Base-by-base conservation (phyloP, 2,888 invertebrate genomes). In the Ormyrus thymus region DNA sequence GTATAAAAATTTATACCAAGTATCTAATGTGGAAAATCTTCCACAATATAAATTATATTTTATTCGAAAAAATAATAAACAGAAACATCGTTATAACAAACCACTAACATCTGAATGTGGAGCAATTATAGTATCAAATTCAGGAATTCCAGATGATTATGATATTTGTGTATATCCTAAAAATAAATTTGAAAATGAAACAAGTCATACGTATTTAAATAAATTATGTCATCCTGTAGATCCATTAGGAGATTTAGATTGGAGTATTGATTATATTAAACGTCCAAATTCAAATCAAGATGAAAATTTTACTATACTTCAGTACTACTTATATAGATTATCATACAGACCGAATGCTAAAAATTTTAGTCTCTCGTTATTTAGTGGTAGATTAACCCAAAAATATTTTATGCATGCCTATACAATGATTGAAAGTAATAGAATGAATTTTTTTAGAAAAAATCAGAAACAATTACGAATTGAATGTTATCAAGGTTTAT, bases 141-240 rank as follows among this genome's bases (percentile, higher is more conserved):
- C 71, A 6, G 59, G 77, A 58, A 46, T 43, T 11, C 43, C 66
- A 66, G 62, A 68, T 50, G 3, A 48, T 58, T 65, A 59, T 51
- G 66, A 77, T 66, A 66, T 77, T 7, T 72, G 77, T 13, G 59
- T 77, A 29, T 77, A 77, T 77, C 65, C 65, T 4, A 77, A 45
- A 51, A 45, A 53, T 58, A 3, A 7, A n/a, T 43, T 62, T 1
- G 15, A 69, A 10, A 55, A 43, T 45, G 10, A 61, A 4, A 55
- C 51, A 29, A 62, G 48, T 11, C 51, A 73, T 45, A 58, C 66
- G 5, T 68, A 66, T 66, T 66, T 75, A 48, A 75, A 58, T 66
- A 59, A 75, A 29, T 29, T 29, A 29, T 29, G 1, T 29, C 29
- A 29, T 29, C 29, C 0, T 29, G 29, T 29, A 29, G 59, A 29